phyloP scores from a whole-genome alignment of 2,888 invertebrate genomes.

The Caenorhabditis becei region DNA sequence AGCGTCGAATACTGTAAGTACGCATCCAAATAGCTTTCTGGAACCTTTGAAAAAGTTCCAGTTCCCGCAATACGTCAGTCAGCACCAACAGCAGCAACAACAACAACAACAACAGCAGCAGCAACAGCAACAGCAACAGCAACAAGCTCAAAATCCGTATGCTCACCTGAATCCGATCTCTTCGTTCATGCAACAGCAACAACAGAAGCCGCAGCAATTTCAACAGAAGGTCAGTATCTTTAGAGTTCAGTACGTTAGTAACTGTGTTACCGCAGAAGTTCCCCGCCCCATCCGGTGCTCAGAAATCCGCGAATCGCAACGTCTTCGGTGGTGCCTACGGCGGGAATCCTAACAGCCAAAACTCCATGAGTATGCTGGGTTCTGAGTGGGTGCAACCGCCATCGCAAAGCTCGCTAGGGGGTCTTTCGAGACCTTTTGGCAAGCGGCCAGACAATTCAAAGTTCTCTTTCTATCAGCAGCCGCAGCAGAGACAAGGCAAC shows the following conservation, averaged over 20 bases:
- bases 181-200: slow-evolving; percentile 7
- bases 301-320: not conserved
- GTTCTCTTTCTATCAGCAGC: not conserved
- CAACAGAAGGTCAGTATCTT: not conserved
- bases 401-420: not conserved
- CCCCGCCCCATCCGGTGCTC: slow-evolving; percentile 2
- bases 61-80: slow-evolving; percentile 37
- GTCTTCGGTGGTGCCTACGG: slow-evolving; percentile 3
- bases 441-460: not conserved
- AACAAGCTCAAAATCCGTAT: slow-evolving; percentile 3
- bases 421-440: not conserved
- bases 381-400: slow-evolving; percentile 13
- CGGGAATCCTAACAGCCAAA: not conserved
- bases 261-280: slow-evolving; percentile 12
- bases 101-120: slow-evolving; percentile 36
- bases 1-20: not conserved
- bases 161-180: not conserved
- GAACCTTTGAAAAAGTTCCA: slow-evolving; percentile 1
- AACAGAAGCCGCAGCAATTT: slow-evolving; percentile 9
- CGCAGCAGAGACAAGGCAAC: not conserved
- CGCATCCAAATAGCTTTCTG: not conserved
- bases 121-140: slow-evolving; percentile 22
- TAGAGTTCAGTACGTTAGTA: not conserved
- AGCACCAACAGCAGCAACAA: slow-evolving; percentile 30
- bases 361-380: slow-evolving; percentile 1